Percentiles rank a stretch among this genome's conserved stretches.
phyloP scores from a whole-genome alignment of 1,140 invertebrate genomes.

The Ridgeia piscesae region DNA sequence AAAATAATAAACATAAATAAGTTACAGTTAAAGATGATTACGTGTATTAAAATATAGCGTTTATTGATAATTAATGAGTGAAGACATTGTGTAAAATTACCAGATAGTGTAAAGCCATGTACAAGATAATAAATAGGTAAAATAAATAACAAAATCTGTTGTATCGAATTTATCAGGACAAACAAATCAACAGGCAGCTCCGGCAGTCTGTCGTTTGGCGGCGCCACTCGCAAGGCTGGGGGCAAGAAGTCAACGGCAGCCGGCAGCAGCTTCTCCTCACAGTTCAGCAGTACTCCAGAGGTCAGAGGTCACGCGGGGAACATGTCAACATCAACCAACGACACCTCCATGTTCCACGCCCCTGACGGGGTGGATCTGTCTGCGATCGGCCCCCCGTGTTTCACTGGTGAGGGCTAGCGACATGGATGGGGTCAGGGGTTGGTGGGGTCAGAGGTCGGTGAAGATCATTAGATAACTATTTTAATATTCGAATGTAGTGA shows the following conservation, averaged over 20 bases:
- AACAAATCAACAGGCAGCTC: background rate
- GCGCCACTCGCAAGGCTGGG: background rate
- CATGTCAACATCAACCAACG: background rate
- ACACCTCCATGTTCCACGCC: conserved; percentile 2
- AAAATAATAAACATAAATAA: too few relatives aligned
- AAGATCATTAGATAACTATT: too few relatives aligned
- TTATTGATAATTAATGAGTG: too few relatives aligned
- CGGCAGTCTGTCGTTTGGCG: background rate
- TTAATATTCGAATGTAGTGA: too few relatives aligned
- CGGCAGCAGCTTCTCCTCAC: background rate
- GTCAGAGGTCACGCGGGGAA: background rate
- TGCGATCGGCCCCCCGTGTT: background rate
- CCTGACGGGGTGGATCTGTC: conserved; percentile 8
- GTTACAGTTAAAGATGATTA: too few relatives aligned
- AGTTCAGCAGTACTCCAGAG: background rate
- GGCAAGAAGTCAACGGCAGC: background rate
- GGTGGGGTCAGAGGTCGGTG: too few relatives aligned
- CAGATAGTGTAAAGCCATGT: too few relatives aligned
- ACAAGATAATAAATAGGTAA: too few relatives aligned
- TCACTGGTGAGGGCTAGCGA: background rate
- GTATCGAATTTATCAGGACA: background rate
- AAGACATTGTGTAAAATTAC: too few relatives aligned
- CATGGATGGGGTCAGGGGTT: too few relatives aligned
- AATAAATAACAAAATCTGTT: background rate
- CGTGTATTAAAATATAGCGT: too few relatives aligned